Evolutionary conservation across 2,797 vertebrate genomes (phyloP), one percentile per base, ranked within the genome.

Genomic region (Chloroceryle inda): DNA sequence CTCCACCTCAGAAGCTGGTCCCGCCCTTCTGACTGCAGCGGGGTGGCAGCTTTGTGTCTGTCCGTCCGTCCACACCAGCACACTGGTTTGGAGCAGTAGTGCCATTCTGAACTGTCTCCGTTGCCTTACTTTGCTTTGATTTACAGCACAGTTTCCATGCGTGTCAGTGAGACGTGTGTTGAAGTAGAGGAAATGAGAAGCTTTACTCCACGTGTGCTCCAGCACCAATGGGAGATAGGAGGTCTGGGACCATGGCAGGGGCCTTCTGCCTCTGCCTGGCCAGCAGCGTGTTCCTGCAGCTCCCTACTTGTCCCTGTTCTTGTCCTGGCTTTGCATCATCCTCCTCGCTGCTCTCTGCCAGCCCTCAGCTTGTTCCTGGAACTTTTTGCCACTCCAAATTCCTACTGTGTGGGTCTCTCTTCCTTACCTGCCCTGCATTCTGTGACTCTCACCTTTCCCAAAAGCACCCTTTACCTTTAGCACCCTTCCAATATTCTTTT

Each of bases 51-150:
- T 45, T 38, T 53, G 19, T 61, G 62, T 68, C 50, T 1, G 2
- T 6, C 27, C 68, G 23, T 42, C 40, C 6, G 40, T 37, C 47
- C 2, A 2, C 68, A 71, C 10, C 62, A 64, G 40, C 26, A 2
- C 13, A 0, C 50, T 0, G 0, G 2, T 92, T 79, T 47, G 69
- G 44, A 62, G 62, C 5, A 1, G 29, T 23, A n/a, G 6, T 20
- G 26, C 42, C 49, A 29, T 76, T 88, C 62, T 45, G 63, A 84
- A 16, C 68, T 53, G 33, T 47, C n/a, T 75, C 40, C 0, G 0
- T 35, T 58, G 68, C 64, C 42, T 85, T 4, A 0, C 0, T 0
- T 24, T 63, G 31, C 69, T 95, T 88, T 86, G 66, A 78, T 90
- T 90, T 77, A 27, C 76, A 55, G 6, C 31, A 4, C 0, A 0